phyloP scores from a whole-genome alignment of 2,113 vertebrate species.

The Hydropotes inermis region DNA sequence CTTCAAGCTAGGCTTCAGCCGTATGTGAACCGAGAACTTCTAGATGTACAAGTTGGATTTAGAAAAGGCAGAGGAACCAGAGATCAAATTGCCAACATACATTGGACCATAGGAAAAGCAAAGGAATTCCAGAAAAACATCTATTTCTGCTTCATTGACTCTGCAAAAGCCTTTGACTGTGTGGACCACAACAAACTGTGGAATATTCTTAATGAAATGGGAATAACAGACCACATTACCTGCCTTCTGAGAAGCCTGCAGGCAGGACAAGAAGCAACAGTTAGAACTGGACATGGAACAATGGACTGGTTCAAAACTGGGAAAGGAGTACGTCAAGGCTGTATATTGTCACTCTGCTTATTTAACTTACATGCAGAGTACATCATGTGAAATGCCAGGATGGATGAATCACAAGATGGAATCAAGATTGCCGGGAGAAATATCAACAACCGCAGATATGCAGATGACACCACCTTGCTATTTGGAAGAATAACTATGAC shows the following conservation, averaged over 20 bases:
- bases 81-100: neutral
- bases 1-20: neutral
- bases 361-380: neutral
- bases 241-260: neutral
- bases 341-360: neutral
- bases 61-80: neutral
- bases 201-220: neutral
- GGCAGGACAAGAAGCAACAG: neutral
- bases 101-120: neutral
- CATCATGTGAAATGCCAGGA: neutral
- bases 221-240: neutral
- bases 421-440: neutral
- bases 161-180: neutral
- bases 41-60: neutral
- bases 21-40: neutral
- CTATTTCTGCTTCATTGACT: neutral
- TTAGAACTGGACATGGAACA: neutral
- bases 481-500: neutral
- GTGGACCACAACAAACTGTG: neutral
- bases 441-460: neutral
- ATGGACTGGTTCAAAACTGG: neutral
- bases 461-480: neutral
- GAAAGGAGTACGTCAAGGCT: neutral
- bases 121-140: neutral
- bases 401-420: neutral